phyloP scores from a whole-genome alignment of 2,888 invertebrate genomes.

The Melitaea athalia region DNA sequence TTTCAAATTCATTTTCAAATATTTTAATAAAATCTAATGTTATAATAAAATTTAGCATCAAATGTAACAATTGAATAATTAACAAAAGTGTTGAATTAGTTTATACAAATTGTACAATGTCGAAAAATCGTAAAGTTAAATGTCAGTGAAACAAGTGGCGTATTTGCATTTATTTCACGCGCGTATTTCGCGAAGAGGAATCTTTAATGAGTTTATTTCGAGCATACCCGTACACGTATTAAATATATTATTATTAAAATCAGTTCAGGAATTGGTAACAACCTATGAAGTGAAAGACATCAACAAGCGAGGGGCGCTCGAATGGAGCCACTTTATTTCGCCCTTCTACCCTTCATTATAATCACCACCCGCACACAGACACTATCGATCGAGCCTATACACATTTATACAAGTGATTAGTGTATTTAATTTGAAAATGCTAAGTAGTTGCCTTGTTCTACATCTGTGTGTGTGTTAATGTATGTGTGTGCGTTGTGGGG shows the following conservation, averaged over 20 bases:
- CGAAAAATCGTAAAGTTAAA: not conserved
- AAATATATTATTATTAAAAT: constrained; percentile 24
- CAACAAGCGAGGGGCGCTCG: constrained; percentile 73
- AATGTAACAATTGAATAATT: constrained; percentile 1
- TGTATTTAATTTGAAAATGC: constrained; percentile 83
- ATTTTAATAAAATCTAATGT: not conserved
- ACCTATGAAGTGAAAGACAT: constrained; percentile 75
- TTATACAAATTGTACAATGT: not conserved
- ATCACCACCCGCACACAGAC: constrained; percentile 74
- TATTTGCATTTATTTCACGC: not conserved
- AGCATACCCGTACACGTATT: not conserved
- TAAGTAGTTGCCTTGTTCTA: constrained; percentile 81
- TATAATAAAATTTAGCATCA: not conserved
- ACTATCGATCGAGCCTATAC: constrained; percentile 73
- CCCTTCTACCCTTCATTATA: constrained; percentile 81
- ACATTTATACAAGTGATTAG: constrained; percentile 81
- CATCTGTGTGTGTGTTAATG: constrained; percentile 51
- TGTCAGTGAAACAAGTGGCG: not conserved
- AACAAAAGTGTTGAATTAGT: not conserved
- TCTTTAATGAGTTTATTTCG: not conserved
- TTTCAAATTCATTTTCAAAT: not conserved
- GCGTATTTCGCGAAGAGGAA: not conserved
- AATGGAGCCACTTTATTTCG: constrained; percentile 81
- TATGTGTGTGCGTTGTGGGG: constrained; percentile 67
- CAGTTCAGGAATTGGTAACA: constrained; percentile 58